Base-by-base conservation (phyloP, 2,113 vertebrate species). In the Thalassoma bifasciatum region DNA sequence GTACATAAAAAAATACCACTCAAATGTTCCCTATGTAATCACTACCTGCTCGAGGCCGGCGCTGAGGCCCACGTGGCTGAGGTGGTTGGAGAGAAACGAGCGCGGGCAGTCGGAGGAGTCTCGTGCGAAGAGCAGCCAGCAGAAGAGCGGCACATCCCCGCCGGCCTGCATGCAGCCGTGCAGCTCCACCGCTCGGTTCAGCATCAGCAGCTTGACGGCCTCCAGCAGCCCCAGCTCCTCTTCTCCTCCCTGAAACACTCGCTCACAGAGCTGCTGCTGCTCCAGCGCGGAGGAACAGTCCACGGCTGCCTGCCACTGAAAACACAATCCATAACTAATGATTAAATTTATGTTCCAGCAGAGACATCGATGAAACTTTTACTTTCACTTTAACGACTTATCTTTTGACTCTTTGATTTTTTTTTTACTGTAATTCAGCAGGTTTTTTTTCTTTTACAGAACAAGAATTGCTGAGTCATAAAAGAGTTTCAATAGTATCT, bases 31-130 rank as follows among this genome's bases (percentile, higher is more conserved):
- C n/a, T n/a, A n/a, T n/a, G n/a, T n/a, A n/a, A n/a, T n/a, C n/a
- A n/a, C 92, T 79, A 98, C 98, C 93, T 99, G 98, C 83, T 99
- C 98, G 37, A 99, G 94, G 69, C 98, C 98, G 44, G 96, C 96
- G 1, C 93, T 95, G 92, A 96, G 94, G 54, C 98, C 97, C 66
- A 99, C 95, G 8, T 95, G 96, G 89, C 97, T 96, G 50, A 98
- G 92, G 87, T 99, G 97, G 93, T 99, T 99, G 66, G 81, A 91
- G 85, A 99, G 94, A 88, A 99, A 93, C 85, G 95, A 95, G 34
- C 84, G 92, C 1, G 98, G 98, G 82, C 95, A 94, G 74, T 82
- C 93, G 0, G 97, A 99, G 0, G 96, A 96, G 89, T 99, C 98
- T 38, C 98, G 94, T 4, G 98, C 98, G 57, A 99, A 99, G 58